Base-by-base conservation (phyloP, 2,797 vertebrate genomes). In the Sebastes itinus region DNA sequence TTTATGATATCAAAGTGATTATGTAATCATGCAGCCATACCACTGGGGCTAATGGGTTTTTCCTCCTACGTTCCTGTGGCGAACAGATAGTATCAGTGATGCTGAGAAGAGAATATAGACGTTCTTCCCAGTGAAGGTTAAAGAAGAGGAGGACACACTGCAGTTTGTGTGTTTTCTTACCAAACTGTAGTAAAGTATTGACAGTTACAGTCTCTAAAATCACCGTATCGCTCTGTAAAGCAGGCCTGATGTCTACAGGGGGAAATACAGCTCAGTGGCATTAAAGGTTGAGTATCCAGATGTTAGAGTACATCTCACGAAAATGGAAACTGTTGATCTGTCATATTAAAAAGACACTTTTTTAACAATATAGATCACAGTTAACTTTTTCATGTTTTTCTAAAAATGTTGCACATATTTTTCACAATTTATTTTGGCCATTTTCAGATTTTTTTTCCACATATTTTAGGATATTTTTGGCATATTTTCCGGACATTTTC, bases 1-100 rank as follows among this genome's bases (percentile, higher is more conserved):
- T 73, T 63, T 49, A n/a, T 59, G 32, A 77, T 77, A 85, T 77
- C 46, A 70, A 73, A 73, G 66, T 56, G 60, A 64, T 82, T 23
- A 73, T 55, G 59, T 66, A 72, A 85, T 56, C 76, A 30, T 16
- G 66, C 23, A 62, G 68, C 81, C 46, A 7, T 2, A 30, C 42
- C 4, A 2, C 28, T 1, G 54, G 38, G 52, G 30, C 28, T 54
- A 11, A 66, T 60, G 75, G 49, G 5, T 6, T 42, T 49, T 35
- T 42, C 35, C 16, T 60, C 64, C 56, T 14, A 12, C 1, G 12
- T 6, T 75, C 25, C 58, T 59, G 12, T 25, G 27, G 61, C 5
- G 3, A 54, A 5, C 35, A 55, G 76, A 82, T 70, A 7, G 56
- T 3, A 66, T 65, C 77, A 68, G 32, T 18, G 30, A 32, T 22